Base-by-base conservation (phyloP, 2,888 invertebrate species). In the Archips crataeganus region DNA sequence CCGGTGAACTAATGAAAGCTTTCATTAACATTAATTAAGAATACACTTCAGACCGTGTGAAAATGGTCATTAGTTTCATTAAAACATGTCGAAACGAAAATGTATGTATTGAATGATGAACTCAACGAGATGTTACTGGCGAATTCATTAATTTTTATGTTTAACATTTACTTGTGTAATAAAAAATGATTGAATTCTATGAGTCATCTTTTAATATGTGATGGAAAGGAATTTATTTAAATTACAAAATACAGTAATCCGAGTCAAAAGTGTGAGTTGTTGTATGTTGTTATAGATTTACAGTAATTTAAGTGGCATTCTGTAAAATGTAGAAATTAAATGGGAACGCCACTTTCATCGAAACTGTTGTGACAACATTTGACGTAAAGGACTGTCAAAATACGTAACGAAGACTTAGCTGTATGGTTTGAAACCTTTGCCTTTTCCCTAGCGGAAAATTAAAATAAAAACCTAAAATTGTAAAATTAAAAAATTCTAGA, bases 21-120 rank as follows among this genome's bases (percentile, higher is more conserved):
- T 65, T 71, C 64, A 34, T 61, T 63, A 59, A 32, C 36, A n/a
- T 15, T 62, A 68, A 72, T 63, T 65, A 57, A 72, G 13, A 70
- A 61, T 39, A n/a, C 34, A 36, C 51, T 61, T 66, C 34, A 15
- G 49, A 2, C 42, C 71, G 67, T 72, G 67, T 72, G 67, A 72
- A 72, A 66, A 67, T 54, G 15, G 67, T 71, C 9, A 62, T 66
- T 70, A 34, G 42, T 36, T 9, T 23, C 39, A 47, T 59, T 63
- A 47, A 47, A 36, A 62, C 51, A 23, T 15, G 57, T 60, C 6
- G 3, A n/a, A 60, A 36, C 47, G 32, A 57, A 57, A 45, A 54
- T 9, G 62, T 49, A 54, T 45, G 62, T 72, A 68, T 68, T 63
- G 57, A 59, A 63, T 39, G 57, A 68, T 57, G n/a, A 49, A 23